phyloP scores from a whole-genome alignment of 53 echinoderm and acorn worm genomes.

The Antedon mediterranea region DNA sequence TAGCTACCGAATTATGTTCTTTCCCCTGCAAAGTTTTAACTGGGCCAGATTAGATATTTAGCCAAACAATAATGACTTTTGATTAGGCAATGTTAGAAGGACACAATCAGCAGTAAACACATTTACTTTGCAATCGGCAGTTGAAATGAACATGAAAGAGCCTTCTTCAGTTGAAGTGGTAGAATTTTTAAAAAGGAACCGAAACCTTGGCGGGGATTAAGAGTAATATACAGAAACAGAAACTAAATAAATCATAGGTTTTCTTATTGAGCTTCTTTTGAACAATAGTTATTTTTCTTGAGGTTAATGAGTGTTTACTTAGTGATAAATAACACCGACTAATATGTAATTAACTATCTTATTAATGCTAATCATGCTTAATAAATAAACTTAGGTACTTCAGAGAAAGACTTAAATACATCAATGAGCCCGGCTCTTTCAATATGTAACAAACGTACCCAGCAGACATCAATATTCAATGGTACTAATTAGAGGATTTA shows the following conservation, averaged over 20 bases:
- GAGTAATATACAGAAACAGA: background rate
- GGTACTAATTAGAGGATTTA: background rate
- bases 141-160: background rate
- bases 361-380: background rate
- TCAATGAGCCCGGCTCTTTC: background rate
- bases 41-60: background rate
- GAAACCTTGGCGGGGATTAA: background rate
- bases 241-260: background rate
- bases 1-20: background rate
- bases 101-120: background rate
- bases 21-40: background rate
- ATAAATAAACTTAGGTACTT: background rate
- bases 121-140: background rate
- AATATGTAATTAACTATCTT: background rate
- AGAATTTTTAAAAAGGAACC: background rate
- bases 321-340: background rate
- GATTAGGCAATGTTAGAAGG: background rate
- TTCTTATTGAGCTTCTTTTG: background rate
- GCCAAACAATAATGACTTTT: background rate
- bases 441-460: background rate
- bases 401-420: background rate
- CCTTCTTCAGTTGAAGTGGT: background rate
- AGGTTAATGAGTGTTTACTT: background rate
- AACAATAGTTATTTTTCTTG: background rate
- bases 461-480: background rate